Percentiles rank a stretch among this genome's conserved stretches.
Evolutionary conservation across 1,140 invertebrate genomes (phyloP).

Genomic region (Cotesia glomerata): DNA sequence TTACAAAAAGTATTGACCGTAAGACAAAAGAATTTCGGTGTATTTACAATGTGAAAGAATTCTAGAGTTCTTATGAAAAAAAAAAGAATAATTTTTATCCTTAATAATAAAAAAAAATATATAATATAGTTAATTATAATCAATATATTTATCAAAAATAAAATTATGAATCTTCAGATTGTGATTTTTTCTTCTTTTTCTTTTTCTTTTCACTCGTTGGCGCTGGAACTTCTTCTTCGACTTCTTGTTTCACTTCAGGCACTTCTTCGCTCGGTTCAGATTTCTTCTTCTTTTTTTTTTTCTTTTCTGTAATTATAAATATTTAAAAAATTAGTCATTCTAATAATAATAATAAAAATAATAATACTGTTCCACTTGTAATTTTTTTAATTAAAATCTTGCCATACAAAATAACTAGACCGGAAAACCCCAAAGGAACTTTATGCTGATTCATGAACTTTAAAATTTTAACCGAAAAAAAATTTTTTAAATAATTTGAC

Average conservation of each 20-base stretch:
- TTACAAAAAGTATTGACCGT: background rate
- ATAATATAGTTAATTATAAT: slow-evolving; percentile 17
- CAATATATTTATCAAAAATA: background rate
- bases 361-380: too few relatives aligned
- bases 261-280: slow-evolving; percentile 54
- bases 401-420: too few relatives aligned
- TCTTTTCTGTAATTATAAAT: too few relatives aligned
- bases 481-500: background rate
- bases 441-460: too few relatives aligned
- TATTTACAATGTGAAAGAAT: background rate
- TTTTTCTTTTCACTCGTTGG: slow-evolving; percentile 47
- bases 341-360: too few relatives aligned
- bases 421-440: too few relatives aligned
- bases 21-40: background rate
- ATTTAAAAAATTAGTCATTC: too few relatives aligned
- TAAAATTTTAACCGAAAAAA: too few relatives aligned
- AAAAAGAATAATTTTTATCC: slow-evolving; percentile 3
- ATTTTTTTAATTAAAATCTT: too few relatives aligned
- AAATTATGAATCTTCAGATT: slow-evolving; percentile 39
- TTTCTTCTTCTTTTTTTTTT: slow-evolving; percentile 29
- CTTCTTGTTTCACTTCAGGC: slow-evolving; percentile 48
- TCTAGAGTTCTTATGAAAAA: too few relatives aligned
- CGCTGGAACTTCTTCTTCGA: slow-evolving; percentile 23
- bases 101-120: slow-evolving; percentile 6
- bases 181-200: slow-evolving; percentile 58